Base-by-base conservation (phyloP, 2,113 vertebrate genomes). In the Neopipo cinnamomea region DNA sequence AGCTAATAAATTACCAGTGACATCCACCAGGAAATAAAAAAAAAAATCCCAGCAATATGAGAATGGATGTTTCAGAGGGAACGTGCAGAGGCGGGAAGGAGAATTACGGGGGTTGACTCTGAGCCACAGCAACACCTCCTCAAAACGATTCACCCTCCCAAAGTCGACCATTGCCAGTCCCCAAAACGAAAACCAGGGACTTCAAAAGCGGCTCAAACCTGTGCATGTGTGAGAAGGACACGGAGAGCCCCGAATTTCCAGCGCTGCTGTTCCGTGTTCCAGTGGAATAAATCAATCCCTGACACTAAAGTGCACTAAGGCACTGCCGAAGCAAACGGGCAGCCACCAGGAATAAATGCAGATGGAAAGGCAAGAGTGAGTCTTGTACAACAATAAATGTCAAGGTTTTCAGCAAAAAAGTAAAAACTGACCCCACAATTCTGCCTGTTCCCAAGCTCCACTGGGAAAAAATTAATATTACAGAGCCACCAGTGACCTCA, bases 121-220 rank as follows among this genome's bases (percentile, higher is more conserved):
- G 73, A 95, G 84, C 72, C 52, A 59, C 56, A 89, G 63, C 65
- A 82, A 91, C 91, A 85, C 93, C 95, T 92, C 96, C 91, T 94
- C 91, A 91, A 68, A 75, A 87, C 87, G 84, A 97, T 85, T 85
- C 87, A 92, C 91, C 17, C 70, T 65, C 73, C 73, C 6, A n/a
- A 81, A 95, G 89, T 12, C 75, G 68, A 91, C 70, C 83, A 35
- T 93, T 50, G 61, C 46, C 46, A 31, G 25, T 41, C 84, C 67
- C 41, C 37, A 0, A 77, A 91, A 85, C 33, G 59, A 94, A 88
- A 89, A 85, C 6, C 58, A 88, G 28, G 13, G 14, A 22, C 66
- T 90, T 71, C 74, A 35, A 72, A 47, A 50, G 75, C 24, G 14
- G 2, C 37, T 73, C 76, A 66, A 94, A 50, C 80, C 62, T 73